These are phyloP conservation scores for Vicugna pacos DNA, from an alignment of 2,113 vertebrate genomes.

Conservation along the genomic window DNA sequence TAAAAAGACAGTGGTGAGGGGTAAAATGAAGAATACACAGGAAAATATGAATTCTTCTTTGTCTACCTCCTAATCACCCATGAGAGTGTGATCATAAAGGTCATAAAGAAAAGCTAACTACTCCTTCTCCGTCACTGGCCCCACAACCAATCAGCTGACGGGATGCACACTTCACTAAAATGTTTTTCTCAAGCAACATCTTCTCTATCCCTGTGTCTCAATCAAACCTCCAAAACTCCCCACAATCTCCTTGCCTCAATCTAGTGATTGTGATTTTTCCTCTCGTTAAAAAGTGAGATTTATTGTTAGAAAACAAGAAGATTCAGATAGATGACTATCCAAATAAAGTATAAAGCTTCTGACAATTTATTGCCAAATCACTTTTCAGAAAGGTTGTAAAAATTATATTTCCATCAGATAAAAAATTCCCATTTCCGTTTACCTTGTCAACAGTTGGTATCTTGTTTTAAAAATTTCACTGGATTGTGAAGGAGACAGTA, in stretches of 20 bases:
- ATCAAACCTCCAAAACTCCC: background rate
- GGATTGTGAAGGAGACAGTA: background rate
- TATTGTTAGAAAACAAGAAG: constrained; percentile 26
- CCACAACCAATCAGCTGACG: background rate
- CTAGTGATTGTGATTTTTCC: background rate
- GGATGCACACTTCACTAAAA: background rate
- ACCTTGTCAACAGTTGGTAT: background rate
- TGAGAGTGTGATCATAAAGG: background rate
- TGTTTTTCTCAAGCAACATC: background rate
- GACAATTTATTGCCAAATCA: background rate
- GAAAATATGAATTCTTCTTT: background rate
- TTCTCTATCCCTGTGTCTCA: background rate
- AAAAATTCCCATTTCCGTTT: background rate
- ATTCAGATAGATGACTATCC: constrained; percentile 27
- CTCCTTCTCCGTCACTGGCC: background rate
- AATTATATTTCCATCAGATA: background rate
- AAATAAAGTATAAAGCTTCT: constrained; percentile 6
- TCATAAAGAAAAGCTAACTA: background rate
- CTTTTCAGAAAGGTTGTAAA: background rate
- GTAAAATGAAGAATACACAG: background rate
- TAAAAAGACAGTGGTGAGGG: background rate
- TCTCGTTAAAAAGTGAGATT: background rate
- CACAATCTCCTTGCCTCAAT: background rate
- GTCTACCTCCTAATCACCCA: background rate
- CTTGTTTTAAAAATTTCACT: background rate